Base-by-base conservation (phyloP, 2,113 vertebrate genomes). In the zebrafish (Danio rerio) region DNA sequence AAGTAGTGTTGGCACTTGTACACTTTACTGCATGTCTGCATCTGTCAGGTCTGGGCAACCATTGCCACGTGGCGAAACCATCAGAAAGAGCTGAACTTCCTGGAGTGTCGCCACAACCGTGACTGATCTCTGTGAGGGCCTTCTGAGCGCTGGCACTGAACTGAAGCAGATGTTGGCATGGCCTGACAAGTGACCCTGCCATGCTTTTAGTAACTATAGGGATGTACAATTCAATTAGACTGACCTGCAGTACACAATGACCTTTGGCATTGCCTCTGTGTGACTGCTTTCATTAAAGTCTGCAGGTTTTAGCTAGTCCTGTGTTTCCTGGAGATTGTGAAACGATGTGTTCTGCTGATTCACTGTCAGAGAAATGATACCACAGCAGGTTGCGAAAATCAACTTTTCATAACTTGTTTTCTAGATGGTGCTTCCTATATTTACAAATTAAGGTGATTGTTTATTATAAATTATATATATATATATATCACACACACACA, bases 191-290 rank as follows among this genome's bases (percentile, higher is more conserved):
- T 16, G 63, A 82, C 87, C 82, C 83, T 76, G 75, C 42, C 0
- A 10, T 82, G 77, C 80, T 80, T 61, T 88, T 63, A 80, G 55
- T 81, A 71, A 79, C 86, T 85, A 43, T 58, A 83, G 86, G 78
- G 86, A 86, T 70, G 73, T 83, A 80, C 62, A 81, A 84, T 79
- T 87, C 82, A 84, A 81, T 91, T 87, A 83, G 61, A 55, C 31
- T 47, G 73, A 83, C 79, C 73, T 76, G 76, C 50, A 11, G 61
- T 45, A 71, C 83, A 86, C 59, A 65, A 78, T 77, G 58, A 59
- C 13, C 69, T 31, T 21, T 69, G 55, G 20, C 80, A 47, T 55
- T 47, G n/a, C 10, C 76, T 56, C 76, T 56, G 68, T 66, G 56
- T n/a, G 83, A 89, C 62, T 85, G 69, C 86, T 82, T 78, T 78